Percentiles rank a stretch among this genome's conserved stretches.
phyloP scores from a whole-genome alignment of 2,113 vertebrate genomes.

The Aepyceros melampus region DNA sequence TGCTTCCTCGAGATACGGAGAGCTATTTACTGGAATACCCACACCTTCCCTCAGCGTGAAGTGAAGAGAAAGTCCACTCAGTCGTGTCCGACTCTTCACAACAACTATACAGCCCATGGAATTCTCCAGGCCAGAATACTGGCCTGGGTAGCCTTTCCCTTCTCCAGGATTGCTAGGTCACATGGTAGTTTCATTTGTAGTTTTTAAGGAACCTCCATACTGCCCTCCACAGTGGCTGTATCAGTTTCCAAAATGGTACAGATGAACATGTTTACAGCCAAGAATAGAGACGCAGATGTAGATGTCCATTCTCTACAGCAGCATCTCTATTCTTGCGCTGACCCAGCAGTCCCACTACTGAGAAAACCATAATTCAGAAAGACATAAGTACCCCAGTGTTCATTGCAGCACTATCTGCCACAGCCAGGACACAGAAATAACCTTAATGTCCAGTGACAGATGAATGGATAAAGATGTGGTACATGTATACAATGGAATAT shows the following conservation, averaged over 20 bases:
- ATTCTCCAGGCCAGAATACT: neutral
- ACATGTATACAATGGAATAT: neutral
- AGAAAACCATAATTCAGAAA: neutral
- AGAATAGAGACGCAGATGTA: rapidly evolving
- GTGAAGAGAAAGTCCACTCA: neutral
- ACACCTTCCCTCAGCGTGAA: neutral
- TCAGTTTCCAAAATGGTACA: neutral
- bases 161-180: neutral
- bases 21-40: neutral
- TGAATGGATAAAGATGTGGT: neutral
- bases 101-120: neutral
- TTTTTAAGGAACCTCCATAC: neutral
- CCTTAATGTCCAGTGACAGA: neutral
- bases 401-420: neutral
- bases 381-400: neutral
- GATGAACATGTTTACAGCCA: neutral
- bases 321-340: neutral
- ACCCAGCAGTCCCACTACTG: neutral
- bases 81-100: neutral
- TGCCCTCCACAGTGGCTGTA: neutral
- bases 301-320: neutral
- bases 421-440: neutral
- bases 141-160: neutral
- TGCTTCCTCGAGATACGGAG: neutral
- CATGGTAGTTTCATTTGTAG: neutral